Conservation (phyloP, 2,797 vertebrate species). For the Phrynocephalus forsythii region DNA sequence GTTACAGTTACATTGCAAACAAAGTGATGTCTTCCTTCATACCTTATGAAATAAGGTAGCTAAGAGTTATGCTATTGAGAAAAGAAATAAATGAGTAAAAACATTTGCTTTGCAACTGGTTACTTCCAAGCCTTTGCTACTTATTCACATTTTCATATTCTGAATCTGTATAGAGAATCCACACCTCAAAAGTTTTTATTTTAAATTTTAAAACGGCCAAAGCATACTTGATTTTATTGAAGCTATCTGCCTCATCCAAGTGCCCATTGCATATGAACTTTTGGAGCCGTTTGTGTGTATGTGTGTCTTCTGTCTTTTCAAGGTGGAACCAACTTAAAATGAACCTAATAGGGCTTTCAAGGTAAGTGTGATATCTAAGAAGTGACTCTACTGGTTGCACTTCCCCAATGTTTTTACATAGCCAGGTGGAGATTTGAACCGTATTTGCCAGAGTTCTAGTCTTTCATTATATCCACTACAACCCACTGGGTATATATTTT, state of each 20-base stretch:
- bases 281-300: background rate
- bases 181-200: background rate
- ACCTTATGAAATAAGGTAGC: background rate
- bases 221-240: background rate
- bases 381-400: too few species aligned
- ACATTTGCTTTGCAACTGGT: too few species aligned
- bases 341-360: too few species aligned
- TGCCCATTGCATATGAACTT: background rate
- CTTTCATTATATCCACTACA: too few species aligned
- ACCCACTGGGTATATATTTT: background rate
- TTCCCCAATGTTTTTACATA: too few species aligned
- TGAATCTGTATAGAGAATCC: slow-evolving; percentile 2
- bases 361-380: too few species aligned
- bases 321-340: too few species aligned
- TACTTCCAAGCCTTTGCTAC: background rate
- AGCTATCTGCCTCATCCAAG: background rate
- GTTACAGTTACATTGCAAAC: background rate
- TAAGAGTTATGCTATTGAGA: background rate
- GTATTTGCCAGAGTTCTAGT: too few species aligned
- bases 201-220: background rate
- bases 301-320: too few species aligned
- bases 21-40: background rate
- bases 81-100: background rate
- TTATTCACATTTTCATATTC: background rate
- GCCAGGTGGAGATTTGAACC: too few species aligned